Base-by-base conservation (phyloP, 2,888 invertebrate species). In the Belgica antarctica region DNA sequence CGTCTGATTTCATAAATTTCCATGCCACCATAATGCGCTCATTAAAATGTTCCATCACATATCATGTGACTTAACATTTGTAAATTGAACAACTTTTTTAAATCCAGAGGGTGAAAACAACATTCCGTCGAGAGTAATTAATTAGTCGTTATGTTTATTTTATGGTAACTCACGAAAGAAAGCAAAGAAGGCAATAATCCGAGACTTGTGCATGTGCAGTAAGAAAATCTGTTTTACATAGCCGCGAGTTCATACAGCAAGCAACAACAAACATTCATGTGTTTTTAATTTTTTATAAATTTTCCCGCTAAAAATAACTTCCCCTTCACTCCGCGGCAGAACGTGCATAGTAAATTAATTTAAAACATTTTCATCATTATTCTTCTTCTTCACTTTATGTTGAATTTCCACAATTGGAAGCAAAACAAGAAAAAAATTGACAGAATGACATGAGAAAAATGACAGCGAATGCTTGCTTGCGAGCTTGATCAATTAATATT, bases 101-200 rank as follows among this genome's bases (percentile, higher is more conserved):
- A 61, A n/a, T 36, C 17, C 41, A 62, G 41, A 36, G 34, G n/a
- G 28, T 25, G n/a, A 59, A 27, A 59, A 59, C 52, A 52, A 22
- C 27, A 12, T 27, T 24, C 59, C 17, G 27, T 59, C 25, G 34
- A 65, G 47, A 65, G 24, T 46, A 46, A 65, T 65, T 65, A 65
- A 65, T 65, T 65, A 65, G 65, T 24, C 46, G 27, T 65, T 65
- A 27, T 47, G 65, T 65, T 65, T 65, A 65, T 65, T 65, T 65
- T 19, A 65, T 65, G 34, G 10, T 22, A 24, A n/a, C 47, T 47
- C 10, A 41, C 41, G 41, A 15, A 41, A 41, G n/a, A 41, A 15
- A 41, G 15, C 12, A 41, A 5, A 41, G 10, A 41, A 41, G 3
- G 41, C 36, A 15, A 22, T 52, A 52, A 7, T 24, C 3, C 5